phyloP scores from a whole-genome alignment of 2,113 vertebrate genomes.

The Tenebrosternarchus preto region DNA sequence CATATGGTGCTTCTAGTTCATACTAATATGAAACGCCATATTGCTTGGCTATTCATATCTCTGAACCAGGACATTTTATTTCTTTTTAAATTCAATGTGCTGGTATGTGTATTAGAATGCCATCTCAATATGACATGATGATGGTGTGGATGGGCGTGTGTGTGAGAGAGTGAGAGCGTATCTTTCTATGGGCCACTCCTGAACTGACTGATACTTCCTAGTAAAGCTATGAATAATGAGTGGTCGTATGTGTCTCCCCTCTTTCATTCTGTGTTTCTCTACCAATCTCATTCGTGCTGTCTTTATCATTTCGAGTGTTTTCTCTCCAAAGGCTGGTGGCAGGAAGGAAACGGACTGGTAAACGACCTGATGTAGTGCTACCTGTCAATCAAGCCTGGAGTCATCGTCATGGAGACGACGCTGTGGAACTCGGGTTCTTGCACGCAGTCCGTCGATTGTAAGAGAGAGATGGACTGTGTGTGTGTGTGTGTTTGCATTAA shows the following conservation, averaged over 20 bases:
- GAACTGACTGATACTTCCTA: slow-evolving; percentile 40
- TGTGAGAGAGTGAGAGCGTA: neutral
- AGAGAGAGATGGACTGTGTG: too few relatives aligned
- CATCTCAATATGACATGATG: slow-evolving; percentile 31
- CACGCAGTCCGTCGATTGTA: slow-evolving; percentile 24
- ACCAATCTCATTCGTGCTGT: slow-evolving; percentile 34
- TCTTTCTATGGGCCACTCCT: slow-evolving; percentile 30
- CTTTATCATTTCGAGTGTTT: slow-evolving; percentile 32
- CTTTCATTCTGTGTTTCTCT: slow-evolving; percentile 14
- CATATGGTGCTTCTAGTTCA: neutral
- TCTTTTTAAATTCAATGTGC: slow-evolving; percentile 15
- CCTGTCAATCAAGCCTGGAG: slow-evolving; percentile 35
- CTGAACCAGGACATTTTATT: slow-evolving; percentile 13
- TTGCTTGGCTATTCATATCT: slow-evolving; percentile 23
- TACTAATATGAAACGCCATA: slow-evolving; percentile 7
- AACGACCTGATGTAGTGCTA: slow-evolving; percentile 31
- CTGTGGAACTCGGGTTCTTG: neutral
- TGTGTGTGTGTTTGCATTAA: neutral
- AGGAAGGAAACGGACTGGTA: slow-evolving; percentile 36
- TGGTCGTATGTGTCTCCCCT: slow-evolving; percentile 33
- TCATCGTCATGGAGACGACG: slow-evolving; percentile 25
- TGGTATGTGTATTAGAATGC: slow-evolving; percentile 17
- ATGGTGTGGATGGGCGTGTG: neutral
- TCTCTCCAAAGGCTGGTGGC: slow-evolving; percentile 27
- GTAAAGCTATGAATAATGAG: slow-evolving; percentile 52